phyloP scores from a whole-genome alignment of 2,797 vertebrate genomes.

The Trachops cirrhosus region DNA sequence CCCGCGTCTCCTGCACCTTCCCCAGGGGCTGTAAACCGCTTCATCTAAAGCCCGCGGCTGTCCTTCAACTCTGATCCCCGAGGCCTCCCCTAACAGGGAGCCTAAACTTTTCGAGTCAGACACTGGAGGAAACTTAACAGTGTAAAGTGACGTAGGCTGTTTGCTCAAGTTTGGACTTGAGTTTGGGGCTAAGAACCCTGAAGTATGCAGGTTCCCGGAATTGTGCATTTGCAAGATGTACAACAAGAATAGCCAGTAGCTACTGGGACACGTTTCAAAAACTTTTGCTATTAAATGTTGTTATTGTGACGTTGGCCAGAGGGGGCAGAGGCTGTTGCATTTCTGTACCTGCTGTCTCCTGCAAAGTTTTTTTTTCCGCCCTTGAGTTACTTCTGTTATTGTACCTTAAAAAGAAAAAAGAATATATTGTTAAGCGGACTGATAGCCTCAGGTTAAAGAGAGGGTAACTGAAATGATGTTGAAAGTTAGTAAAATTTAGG shows the following conservation, averaged over 20 bases:
- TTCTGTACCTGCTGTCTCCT: background rate
- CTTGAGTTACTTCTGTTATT: background rate
- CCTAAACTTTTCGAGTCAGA: background rate
- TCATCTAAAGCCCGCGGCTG: background rate
- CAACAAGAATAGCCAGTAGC: background rate
- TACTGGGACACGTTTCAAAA: background rate
- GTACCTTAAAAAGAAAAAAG: background rate
- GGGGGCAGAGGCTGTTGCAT: background rate
- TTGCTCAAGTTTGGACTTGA: background rate
- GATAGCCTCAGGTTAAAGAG: background rate
- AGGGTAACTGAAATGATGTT: background rate
- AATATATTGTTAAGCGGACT: background rate
- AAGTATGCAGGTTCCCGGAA: background rate
- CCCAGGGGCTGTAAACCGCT: background rate
- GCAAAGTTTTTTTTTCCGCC: background rate
- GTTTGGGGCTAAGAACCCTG: background rate
- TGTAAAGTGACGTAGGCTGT: background rate
- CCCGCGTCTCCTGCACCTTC: background rate
- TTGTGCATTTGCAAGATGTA: background rate
- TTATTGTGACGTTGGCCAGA: constrained; percentile 60
- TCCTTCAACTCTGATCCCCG: background rate
- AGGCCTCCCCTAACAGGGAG: background rate
- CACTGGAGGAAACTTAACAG: background rate
- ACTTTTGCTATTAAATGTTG: background rate
- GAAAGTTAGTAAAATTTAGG: background rate